Conservation (phyloP, 2,113 vertebrate genomes). For the Lutjanus erythropterus region DNA sequence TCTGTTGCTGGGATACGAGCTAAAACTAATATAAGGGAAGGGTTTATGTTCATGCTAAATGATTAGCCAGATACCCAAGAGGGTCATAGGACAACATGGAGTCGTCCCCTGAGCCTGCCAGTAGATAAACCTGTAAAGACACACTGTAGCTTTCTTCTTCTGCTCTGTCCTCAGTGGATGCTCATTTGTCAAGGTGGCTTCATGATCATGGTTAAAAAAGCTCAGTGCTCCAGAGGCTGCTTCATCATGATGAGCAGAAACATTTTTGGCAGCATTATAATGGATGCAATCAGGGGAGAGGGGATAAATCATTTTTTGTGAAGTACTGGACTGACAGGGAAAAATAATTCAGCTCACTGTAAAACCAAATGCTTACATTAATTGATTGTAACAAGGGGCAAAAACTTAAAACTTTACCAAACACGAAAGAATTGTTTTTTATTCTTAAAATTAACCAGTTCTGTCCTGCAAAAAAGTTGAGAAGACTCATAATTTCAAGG, state of each 20-base stretch:
- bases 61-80: conserved; percentile 33
- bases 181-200: background rate
- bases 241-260: background rate
- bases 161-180: background rate
- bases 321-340: background rate
- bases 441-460: too few species aligned
- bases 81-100: conserved; percentile 18
- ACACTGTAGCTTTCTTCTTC: background rate
- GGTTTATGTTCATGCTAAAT: conserved; percentile 36
- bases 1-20: conserved; percentile 24
- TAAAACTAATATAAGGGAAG: conserved; percentile 32
- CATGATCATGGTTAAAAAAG: background rate
- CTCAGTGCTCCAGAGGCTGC: background rate
- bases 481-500: too few species aligned
- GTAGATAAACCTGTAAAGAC: conserved; percentile 15
- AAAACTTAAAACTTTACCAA: too few species aligned
- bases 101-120: conserved; percentile 10
- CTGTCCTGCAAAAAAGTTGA: too few species aligned
- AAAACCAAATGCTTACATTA: too few species aligned
- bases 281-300: background rate
- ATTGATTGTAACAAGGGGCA: too few species aligned
- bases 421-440: too few species aligned
- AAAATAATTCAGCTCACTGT: background rate
- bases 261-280: background rate
- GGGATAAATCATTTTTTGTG: background rate